Base-by-base conservation (phyloP, 2,113 vertebrate species). In the Microcebus tavaratra region DNA sequence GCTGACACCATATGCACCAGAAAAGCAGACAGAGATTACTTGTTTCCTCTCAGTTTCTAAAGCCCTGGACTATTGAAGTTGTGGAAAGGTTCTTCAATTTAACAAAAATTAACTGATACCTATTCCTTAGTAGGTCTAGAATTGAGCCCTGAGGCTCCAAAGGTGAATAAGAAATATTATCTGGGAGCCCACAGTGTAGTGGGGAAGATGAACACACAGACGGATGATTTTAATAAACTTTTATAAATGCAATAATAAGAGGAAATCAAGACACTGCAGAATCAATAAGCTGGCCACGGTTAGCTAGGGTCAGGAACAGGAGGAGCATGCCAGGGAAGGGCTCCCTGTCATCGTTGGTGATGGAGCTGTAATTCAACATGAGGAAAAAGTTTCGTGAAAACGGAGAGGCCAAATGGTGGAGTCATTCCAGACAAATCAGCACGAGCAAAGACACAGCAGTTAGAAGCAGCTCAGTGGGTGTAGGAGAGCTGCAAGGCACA, bases 31-130 rank as follows among this genome's bases (percentile, higher is more conserved):
- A 83, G 73, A 82, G 21, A 4, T n/a, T 91, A 31, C 8, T 78
- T 83, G 63, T 55, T 84, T 42, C 23, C 80, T 96, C n/a, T 79
- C 59, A 13, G 25, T 95, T 96, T 93, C 82, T 84, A 57, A 95
- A 94, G 31, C 25, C 50, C 21, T 96, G 45, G 3, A 78, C 70
- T 92, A 7, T 13, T 87, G 83, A 91, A 42, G 15, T 73, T 87
- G 25, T 83, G 79, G 70, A 57, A 97, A 36, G 45, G 55, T 20
- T 73, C 55, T 75, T 70, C 53, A 72, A 5, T 85, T 94, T 57
- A 94, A 91, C 55, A 88, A 61, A 96, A 93, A 57, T 80, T 93
- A 89, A 81, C 55, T n/a, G 81, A 59, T 55, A 61, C 3, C 17
- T 81, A 27, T 78, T 85, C 25, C 5, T 7, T 31, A 48, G 63